A percentile compares a stretch with the other conserved stretches of the same genome.
Evolutionary conservation across 1,140 invertebrate genomes (phyloP).

Genomic region (Camponotus pennsylvanicus): DNA sequence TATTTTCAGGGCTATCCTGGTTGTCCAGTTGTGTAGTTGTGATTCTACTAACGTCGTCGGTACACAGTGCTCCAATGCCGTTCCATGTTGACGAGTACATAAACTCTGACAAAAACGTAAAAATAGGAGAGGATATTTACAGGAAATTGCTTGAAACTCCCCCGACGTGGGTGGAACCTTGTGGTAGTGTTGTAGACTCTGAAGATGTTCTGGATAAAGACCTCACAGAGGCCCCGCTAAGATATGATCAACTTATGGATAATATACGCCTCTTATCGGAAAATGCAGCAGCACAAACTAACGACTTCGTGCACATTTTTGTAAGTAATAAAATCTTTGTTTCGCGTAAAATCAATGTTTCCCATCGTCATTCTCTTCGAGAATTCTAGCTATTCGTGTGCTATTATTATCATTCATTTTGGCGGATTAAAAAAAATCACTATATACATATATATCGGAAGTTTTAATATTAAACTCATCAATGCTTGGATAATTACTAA

Average conservation of each 20-base stretch:
- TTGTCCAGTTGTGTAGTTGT: conserved; percentile 73
- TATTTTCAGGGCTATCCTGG: conserved; percentile 81
- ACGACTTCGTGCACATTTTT: conserved; percentile 84
- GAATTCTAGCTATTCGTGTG: neutral
- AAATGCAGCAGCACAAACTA: conserved; percentile 84
- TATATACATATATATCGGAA: neutral
- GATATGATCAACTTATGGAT: conserved; percentile 79
- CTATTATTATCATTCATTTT: neutral
- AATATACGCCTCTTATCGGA: conserved; percentile 84
- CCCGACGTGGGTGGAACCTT: conserved; percentile 87
- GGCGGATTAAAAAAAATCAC: too few relatives aligned
- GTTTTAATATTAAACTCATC: conserved; percentile 65
- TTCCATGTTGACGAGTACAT: too few relatives aligned
- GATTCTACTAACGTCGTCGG: conserved; percentile 78
- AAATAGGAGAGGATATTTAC: neutral
- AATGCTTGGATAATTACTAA: conserved; percentile 69
- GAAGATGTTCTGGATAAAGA: too few relatives aligned
- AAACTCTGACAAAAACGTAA: too few relatives aligned
- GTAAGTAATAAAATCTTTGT: conserved; percentile 83
- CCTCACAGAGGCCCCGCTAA: conserved; percentile 65
- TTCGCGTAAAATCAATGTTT: neutral
- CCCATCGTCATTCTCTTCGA: neutral
- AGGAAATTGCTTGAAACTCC: conserved; percentile 76
- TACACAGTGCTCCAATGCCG: conserved; percentile 78
- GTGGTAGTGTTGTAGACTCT: conserved; percentile 68